Base-by-base conservation (phyloP, 2,797 vertebrate species). In the Poeciliopsis paucimaculata region DNA sequence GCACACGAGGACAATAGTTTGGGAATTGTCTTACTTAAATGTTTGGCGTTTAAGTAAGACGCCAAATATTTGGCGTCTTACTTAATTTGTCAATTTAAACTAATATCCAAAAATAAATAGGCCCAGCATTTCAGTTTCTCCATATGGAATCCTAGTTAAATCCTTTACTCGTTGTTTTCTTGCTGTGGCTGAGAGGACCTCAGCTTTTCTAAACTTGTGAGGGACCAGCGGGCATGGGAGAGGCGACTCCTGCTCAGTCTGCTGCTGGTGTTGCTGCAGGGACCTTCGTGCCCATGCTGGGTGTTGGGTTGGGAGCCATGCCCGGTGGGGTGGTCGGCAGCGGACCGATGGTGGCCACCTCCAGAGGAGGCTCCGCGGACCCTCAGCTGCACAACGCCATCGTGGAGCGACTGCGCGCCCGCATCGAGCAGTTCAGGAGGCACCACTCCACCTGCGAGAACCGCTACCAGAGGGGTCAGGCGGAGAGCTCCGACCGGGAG, bases 391-490 rank as follows among this genome's bases (percentile, higher is more conserved):
- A 98, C 94, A 98, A 96, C 84, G 98, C 98, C 81, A 98, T 99
- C 51, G 98, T 99, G 92, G 98, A 99, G 93, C 97, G 98, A 72
- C 87, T 99, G 73, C 96, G 98, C 82, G 98, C 98, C 84, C 97
- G 98, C 77, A 98, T 99, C 28, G 98, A 98, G 88, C 93, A 97
- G 75, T 99, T 97, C 94, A 95, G 98, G 86, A 95, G 97, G 86
- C 98, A 99, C 93, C 98, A 99, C 95, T 96, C 97, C 87, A 97
- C 95, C 94, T 99, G 98, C 76, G 97, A 98, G 93, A 97, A 95
- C 86, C 97, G 98, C 91, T 99, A 99, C 84, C 96, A 96, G 91
- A 95, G 97, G 26, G 97, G 97, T n/a, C 95, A 97, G 88, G 97
- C 96, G 1, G 98, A 99, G 94, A 98, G 85, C 92, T 96, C 97